Conservation (phyloP, 2,888 invertebrate genomes). For the Caenorhabditis doughertyi region DNA sequence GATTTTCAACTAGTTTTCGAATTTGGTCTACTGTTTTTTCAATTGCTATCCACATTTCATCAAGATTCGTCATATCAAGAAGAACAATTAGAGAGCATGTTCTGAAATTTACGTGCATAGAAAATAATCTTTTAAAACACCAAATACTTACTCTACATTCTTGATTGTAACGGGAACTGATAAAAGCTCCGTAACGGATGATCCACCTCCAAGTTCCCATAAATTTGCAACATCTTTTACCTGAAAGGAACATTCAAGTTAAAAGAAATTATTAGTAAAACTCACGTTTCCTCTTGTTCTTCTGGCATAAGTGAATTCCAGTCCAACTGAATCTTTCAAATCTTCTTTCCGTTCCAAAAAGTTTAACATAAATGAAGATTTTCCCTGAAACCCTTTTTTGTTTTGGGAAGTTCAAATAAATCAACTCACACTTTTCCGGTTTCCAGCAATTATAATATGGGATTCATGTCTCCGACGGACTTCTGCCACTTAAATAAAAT, state of each 20-base stretch:
- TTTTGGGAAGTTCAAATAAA: not conserved
- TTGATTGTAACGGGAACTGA: conserved; percentile 84
- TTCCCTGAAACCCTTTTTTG: conserved; percentile 87
- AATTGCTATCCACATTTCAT: conserved; percentile 84
- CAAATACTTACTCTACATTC: conserved; percentile 83
- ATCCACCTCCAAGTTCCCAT: conserved; percentile 90
- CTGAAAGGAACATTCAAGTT: conserved; percentile 83
- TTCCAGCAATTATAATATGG: conserved; percentile 69
- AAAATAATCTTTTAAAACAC: not conserved
- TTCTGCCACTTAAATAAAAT: conserved; percentile 58
- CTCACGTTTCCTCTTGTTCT: conserved; percentile 84
- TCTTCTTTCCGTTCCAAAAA: conserved; percentile 89
- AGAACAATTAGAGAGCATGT: conserved; percentile 52
- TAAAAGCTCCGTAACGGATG: conserved; percentile 85
- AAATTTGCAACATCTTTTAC: conserved; percentile 89
- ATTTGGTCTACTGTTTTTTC: conserved; percentile 84
- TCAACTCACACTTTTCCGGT: conserved; percentile 65
- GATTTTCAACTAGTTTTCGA: conserved; percentile 63
- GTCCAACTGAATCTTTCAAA: conserved; percentile 89
- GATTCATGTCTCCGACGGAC: conserved; percentile 65
- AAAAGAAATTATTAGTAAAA: conserved; percentile 62
- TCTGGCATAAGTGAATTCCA: conserved; percentile 92
- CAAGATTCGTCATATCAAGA: conserved; percentile 63
- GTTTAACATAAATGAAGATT: conserved; percentile 89
- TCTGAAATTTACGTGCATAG: conserved; percentile 6